Evolutionary conservation across 92 coral and sea anemone genomes (phyloP), one percentile per base, ranked within the genome.

Genomic region (Zoanthus sociatus): DNA sequence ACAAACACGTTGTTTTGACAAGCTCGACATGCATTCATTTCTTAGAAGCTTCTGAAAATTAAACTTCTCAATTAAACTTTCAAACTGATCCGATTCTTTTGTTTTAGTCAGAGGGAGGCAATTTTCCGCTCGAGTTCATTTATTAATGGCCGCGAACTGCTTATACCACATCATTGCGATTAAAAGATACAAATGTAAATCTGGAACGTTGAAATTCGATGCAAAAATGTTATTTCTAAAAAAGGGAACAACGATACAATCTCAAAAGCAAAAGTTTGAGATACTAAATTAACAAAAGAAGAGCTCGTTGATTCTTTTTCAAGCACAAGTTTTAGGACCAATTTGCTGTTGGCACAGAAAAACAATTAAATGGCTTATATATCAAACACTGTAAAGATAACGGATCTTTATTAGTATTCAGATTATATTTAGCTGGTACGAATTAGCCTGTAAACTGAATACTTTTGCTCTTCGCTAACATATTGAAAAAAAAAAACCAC

Each of bases 161-260:
- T 94, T 92, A 90, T 94, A 90, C 95, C 94, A 93, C 90, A 76
- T 87, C 94, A 53, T 77, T 82, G 82, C 77, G 26, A 55, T 47
- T 63, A 71, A 63, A 68, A 81, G 85, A 45, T 55, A 64, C 21
- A 48, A 66, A 20, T 18, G 42, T n/a, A 21, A 30, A 26, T 1
- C 46, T 11, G n/a, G 46, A 60, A 64, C 17, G 1, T 37, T 42
- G 37, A 45, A 26, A 47, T 64, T 45, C 20, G 45, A 47, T 11
- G 73, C 75, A 66, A 11, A 64, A 60, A 76, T 14, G 42, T 76
- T 17, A 63, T 17, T 63, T 76, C 9, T 20, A 16, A 12, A 15
- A 26, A 67, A 21, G 21, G 66, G 18, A 18, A 6, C 2, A 13
- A 46, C 32, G 46, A 46, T n/a, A 47, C 30, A 4, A 8, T 16